phyloP scores from a whole-genome alignment of 1,140 invertebrate genomes.

The Papilio machaon region DNA sequence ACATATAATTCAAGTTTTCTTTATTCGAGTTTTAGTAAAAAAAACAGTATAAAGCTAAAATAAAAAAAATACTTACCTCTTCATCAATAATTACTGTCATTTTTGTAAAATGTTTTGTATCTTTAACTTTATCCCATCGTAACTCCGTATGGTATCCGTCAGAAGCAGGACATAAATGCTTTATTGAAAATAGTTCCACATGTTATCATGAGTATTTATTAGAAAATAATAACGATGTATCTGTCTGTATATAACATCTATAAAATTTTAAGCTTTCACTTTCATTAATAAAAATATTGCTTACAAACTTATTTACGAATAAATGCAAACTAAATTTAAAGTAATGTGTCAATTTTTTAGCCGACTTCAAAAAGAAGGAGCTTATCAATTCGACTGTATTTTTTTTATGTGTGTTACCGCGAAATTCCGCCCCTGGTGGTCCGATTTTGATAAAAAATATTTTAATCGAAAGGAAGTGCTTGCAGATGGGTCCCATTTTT shows the following conservation, averaged over 20 bases:
- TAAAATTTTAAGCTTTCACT: not conserved
- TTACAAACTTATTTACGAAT: not conserved
- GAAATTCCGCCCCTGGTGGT: too few species aligned
- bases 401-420: too few species aligned
- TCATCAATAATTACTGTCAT: slow-evolving; percentile 23
- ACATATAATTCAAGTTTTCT: too few species aligned
- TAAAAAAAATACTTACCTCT: slow-evolving; percentile 10
- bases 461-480: too few species aligned
- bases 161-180: not conserved
- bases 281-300: not conserved
- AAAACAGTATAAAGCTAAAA: not conserved
- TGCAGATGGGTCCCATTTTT: too few species aligned
- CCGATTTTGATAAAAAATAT: too few species aligned
- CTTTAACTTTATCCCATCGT: not conserved
- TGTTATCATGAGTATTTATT: not conserved
- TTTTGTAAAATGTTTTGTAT: not conserved
- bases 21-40: not conserved
- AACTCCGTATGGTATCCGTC: not conserved
- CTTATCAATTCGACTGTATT: too few species aligned
- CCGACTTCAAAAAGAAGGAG: too few species aligned
- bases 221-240: not conserved
- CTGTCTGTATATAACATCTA: not conserved
- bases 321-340: too few species aligned
- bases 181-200: not conserved
- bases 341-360: too few species aligned